Base-by-base conservation (phyloP, 2,797 vertebrate genomes). In the Mastacembelus armatus region DNA sequence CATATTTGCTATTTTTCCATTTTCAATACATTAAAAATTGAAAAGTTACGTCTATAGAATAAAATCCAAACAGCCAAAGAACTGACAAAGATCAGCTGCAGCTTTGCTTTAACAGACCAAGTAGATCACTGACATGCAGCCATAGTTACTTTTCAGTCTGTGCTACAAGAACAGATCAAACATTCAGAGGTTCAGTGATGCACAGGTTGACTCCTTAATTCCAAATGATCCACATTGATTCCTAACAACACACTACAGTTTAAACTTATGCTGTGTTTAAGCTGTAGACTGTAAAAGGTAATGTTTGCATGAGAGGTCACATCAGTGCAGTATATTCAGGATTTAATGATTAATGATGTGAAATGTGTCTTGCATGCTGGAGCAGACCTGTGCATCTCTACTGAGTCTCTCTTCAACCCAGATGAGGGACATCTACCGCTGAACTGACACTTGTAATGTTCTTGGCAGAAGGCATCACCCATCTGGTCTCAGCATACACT, bases 171-270 rank as follows among this genome's bases (percentile, higher is more conserved):
- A n/a, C n/a, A n/a, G n/a, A 43, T 7, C 21, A 16, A 18, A 66
- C 52, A 32, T 5, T 26, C n/a, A 2, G 4, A 11, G 27, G 24
- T 10, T 55, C 33, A 59, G 44, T 24, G 66, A 74, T 40, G 44
- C 66, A 74, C 83, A 77, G 60, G 67, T 49, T 10, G 33, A 78
- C 59, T 40, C 49, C 2, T 11, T 1, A 42, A 10, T n/a, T n/a
- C n/a, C n/a, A n/a, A n/a, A n/a, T n/a, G n/a, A n/a, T n/a, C n/a
- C n/a, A n/a, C n/a, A n/a, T n/a, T n/a, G n/a, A n/a, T n/a, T n/a
- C n/a, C n/a, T n/a, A n/a, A n/a, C n/a, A n/a, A n/a, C n/a, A n/a
- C n/a, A n/a, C n/a, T n/a, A n/a, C n/a, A n/a, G n/a, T n/a, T n/a
- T n/a, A n/a, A n/a, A n/a, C n/a, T n/a, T n/a, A n/a, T n/a, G n/a